Conservation (phyloP, 2,888 invertebrate species). For the Rhodophaea formosa region DNA sequence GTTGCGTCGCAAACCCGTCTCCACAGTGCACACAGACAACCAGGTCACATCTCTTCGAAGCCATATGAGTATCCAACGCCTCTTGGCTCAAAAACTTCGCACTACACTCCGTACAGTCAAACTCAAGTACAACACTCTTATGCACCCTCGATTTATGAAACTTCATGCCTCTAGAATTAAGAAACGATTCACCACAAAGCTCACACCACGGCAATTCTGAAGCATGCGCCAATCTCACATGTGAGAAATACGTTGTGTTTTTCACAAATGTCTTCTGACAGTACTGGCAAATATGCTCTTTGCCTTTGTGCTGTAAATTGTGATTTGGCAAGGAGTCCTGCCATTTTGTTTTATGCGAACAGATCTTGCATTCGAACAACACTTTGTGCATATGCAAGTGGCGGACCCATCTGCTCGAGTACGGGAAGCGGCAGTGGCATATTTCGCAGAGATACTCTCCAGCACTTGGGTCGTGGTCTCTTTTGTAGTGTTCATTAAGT, state of each 20-base stretch:
- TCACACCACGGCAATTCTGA: background rate
- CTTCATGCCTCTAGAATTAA: background rate
- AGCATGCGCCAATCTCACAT: background rate
- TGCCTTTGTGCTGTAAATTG: background rate
- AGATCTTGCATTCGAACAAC: background rate
- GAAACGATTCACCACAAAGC: background rate
- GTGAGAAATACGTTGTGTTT: background rate
- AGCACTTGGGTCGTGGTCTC: background rate
- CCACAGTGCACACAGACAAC: background rate
- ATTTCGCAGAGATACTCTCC: background rate
- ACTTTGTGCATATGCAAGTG: background rate
- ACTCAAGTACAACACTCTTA: background rate
- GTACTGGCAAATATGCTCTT: background rate
- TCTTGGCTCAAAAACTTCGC: background rate
- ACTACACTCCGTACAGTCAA: background rate
- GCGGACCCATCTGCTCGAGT: too few relatives aligned
- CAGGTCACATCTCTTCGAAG: background rate
- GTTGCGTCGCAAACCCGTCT: background rate
- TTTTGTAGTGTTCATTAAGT: background rate
- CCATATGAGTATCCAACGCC: background rate
- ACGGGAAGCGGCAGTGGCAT: background rate
- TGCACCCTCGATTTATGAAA: background rate
- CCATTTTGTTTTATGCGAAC: background rate
- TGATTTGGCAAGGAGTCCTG: background rate
- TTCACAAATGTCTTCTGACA: background rate